Percentiles rank a stretch among this genome's conserved stretches.
phyloP scores from a whole-genome alignment of 2,888 invertebrate species.

The Apodemia mormo region DNA sequence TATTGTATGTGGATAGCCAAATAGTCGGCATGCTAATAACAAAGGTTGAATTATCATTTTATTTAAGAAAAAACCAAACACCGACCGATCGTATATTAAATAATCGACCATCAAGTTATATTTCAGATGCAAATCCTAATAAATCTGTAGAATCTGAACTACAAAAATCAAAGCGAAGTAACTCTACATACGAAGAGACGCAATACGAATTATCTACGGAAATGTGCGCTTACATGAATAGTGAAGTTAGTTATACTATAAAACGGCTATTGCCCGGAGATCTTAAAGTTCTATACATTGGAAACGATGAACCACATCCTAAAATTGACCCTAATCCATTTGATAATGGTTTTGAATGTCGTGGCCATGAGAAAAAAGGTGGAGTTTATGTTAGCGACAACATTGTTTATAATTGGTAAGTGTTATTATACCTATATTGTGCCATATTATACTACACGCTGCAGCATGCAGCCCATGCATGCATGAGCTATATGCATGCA shows the following conservation, averaged over 20 bases:
- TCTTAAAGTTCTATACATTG: conserved; percentile 87
- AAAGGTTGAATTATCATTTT: no score
- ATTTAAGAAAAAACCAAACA: no score
- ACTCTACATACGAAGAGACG: conserved; percentile 57
- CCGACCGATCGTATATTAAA: no score
- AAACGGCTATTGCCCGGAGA: conserved; percentile 93
- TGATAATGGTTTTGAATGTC: conserved; percentile 82
- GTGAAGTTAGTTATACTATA: conserved; percentile 89
- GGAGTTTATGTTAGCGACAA: conserved; percentile 91
- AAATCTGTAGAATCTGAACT: conserved; percentile 67
- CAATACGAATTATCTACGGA: conserved; percentile 85
- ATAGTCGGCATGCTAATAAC: no score
- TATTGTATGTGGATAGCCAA: no score
- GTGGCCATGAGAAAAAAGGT: conserved; percentile 87
- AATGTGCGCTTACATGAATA: conserved; percentile 87
- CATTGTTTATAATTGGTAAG: conserved; percentile 87
- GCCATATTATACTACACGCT: no score
- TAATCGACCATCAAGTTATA: conserved; percentile 3
- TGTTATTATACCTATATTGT: no score
- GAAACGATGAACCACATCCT: conserved; percentile 60
- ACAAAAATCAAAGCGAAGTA: conserved; percentile 49
- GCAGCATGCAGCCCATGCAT: no score
- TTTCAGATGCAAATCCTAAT: conserved; percentile 65
- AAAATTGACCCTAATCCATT: conserved; percentile 87
- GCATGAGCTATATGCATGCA: no score